Conservation (phyloP, 2,113 vertebrate species). For the Propithecus coquereli region DNA sequence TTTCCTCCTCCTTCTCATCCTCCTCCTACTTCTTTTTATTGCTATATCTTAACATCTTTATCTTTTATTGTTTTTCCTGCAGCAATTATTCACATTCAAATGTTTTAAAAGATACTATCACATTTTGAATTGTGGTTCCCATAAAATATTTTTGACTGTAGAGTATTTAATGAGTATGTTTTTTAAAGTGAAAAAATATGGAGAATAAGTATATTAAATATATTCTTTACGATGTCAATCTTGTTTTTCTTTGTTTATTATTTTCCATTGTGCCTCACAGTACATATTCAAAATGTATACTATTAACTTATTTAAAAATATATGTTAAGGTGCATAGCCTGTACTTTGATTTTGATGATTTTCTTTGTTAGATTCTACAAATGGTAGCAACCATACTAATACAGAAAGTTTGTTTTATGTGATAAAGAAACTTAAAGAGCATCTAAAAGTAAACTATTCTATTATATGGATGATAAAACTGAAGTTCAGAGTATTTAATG, state of each 20-base stretch:
- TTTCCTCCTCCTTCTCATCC: too few relatives aligned
- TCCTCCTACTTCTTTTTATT: not conserved
- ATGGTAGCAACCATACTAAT: not conserved
- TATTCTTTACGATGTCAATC: not conserved
- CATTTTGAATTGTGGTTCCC: not conserved
- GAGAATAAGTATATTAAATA: not conserved
- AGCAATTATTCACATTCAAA: not conserved
- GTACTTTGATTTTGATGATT: not conserved
- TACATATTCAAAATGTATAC: not conserved
- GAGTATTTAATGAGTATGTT: not conserved
- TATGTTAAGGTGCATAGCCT: not conserved
- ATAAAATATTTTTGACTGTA: conserved; percentile 16
- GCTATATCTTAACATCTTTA: not conserved
- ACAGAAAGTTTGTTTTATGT: not conserved
- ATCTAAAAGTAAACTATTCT: not conserved
- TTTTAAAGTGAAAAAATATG: conserved; percentile 6
- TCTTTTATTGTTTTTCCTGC: not conserved
- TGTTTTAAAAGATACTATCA: not conserved
- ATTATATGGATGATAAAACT: not conserved
- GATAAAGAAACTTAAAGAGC: not conserved
- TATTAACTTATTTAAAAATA: conserved; percentile 3
- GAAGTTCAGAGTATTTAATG: not conserved
- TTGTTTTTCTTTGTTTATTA: conserved; percentile 34
- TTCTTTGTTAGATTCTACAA: not conserved
- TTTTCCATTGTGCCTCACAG: not conserved